Conservation (phyloP, 2,113 vertebrate genomes). For the Mobula birostris region DNA sequence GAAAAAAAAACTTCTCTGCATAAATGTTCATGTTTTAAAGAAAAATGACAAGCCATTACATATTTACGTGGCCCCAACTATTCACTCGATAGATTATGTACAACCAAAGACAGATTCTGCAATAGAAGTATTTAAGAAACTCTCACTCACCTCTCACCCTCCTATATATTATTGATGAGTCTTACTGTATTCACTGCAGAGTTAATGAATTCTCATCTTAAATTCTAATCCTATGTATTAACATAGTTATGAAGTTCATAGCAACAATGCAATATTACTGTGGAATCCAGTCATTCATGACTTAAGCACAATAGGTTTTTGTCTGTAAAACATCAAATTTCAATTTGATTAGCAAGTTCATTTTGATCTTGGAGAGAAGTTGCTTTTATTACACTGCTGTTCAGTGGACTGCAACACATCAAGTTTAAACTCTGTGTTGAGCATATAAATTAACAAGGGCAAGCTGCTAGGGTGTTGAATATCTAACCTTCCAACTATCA, state of each 20-base stretch:
- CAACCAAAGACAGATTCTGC: neutral
- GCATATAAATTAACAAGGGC: conserved; percentile 23
- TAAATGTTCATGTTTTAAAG: neutral
- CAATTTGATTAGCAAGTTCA: conserved; percentile 26
- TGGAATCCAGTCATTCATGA: conserved; percentile 29
- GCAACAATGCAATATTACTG: conserved; percentile 7
- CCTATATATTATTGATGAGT: neutral
- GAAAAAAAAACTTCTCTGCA: neutral
- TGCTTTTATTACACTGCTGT: neutral
- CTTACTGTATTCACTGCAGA: neutral
- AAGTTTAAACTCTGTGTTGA: neutral
- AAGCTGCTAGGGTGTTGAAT: neutral
- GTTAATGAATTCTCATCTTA: conserved; percentile 7
- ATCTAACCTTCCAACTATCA: neutral
- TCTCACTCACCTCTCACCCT: too few species aligned
- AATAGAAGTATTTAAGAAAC: neutral
- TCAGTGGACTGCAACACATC: neutral
- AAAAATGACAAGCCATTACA: neutral
- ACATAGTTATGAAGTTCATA: neutral
- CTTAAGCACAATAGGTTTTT: conserved; percentile 2
- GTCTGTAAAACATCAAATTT: conserved; percentile 23
- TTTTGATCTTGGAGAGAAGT: conserved; percentile 21
- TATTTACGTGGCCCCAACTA: neutral
- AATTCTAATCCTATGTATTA: conserved; percentile 6
- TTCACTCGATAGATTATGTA: neutral